Evolutionary conservation across 2,888 invertebrate genomes (phyloP).

Genomic region (Onthophagus sagittarius): DNA sequence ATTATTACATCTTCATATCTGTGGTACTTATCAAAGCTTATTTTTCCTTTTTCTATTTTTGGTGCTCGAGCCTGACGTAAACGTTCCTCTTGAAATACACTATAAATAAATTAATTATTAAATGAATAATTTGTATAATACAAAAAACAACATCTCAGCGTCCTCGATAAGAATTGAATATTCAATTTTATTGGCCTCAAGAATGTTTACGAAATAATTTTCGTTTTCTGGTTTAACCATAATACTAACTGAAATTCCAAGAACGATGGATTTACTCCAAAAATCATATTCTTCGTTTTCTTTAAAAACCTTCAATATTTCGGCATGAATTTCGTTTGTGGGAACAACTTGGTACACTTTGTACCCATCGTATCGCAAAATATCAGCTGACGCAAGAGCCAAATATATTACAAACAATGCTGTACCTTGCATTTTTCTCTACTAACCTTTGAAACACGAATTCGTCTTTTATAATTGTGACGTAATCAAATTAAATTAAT

Average conservation of each 20-base stretch:
- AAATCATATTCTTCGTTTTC: slow-evolving; percentile 17
- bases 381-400: neutral
- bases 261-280: neutral
- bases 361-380: slow-evolving; percentile 4
- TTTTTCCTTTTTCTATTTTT: slow-evolving; percentile 44
- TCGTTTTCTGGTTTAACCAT: slow-evolving; percentile 19
- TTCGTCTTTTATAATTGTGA: neutral
- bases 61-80: slow-evolving; percentile 25
- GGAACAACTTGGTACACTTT: slow-evolving; percentile 19
- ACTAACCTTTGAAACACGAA: neutral
- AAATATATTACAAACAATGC: neutral
- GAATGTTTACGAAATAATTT: slow-evolving; percentile 30
- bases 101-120: slow-evolving; percentile 7
- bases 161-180: slow-evolving; percentile 49
- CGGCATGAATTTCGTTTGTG: slow-evolving; percentile 19
- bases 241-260: slow-evolving; percentile 3
- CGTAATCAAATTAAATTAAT: neutral
- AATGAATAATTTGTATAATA: neutral
- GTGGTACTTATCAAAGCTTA: slow-evolving; percentile 48
- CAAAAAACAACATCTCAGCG: slow-evolving; percentile 48
- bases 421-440: neutral
- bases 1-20: slow-evolving; percentile 43
- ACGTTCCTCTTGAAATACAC: slow-evolving; percentile 20
- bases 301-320: neutral
- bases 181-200: slow-evolving; percentile 43